Evolutionary conservation across 2,888 invertebrate species (phyloP).

Genomic region (Metalampra italica): DNA sequence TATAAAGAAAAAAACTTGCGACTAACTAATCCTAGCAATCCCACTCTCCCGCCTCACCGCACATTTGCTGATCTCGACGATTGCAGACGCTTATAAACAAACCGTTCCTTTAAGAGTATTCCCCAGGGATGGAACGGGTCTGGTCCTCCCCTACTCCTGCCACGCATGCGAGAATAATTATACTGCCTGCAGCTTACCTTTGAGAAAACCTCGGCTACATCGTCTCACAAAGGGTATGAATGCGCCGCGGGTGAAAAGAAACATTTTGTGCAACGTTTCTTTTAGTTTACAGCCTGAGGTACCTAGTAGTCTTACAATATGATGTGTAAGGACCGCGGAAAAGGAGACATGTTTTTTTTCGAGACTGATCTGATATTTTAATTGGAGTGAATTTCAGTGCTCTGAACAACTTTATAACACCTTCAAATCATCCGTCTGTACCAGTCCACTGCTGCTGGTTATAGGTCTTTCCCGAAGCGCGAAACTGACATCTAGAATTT

Average conservation of each 20-base stretch:
- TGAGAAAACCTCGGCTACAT: constrained; percentile 52
- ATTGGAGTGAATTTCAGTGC: too few species aligned
- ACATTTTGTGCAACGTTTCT: constrained; percentile 40
- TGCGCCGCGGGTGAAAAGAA: constrained; percentile 54
- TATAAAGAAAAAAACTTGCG: too few species aligned
- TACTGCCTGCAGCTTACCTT: constrained; percentile 54
- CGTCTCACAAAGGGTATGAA: constrained; percentile 53
- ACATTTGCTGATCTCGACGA: constrained; percentile 21
- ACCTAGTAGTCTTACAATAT: not conserved
- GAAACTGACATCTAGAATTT: too few species aligned
- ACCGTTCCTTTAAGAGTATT: constrained; percentile 27
- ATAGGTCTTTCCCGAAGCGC: too few species aligned
- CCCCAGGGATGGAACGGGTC: constrained; percentile 28
- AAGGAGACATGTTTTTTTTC: too few species aligned
- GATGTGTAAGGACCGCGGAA: too few species aligned
- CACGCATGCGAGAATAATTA: constrained; percentile 57
- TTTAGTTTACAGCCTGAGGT: constrained; percentile 10
- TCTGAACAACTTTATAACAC: too few species aligned
- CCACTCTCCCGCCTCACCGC: not conserved
- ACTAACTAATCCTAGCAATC: not conserved
- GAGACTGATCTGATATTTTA: too few species aligned
- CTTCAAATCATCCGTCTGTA: too few species aligned
- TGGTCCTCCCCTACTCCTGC: constrained; percentile 35
- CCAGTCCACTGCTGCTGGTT: too few species aligned
- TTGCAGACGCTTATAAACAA: constrained; percentile 40